Evolutionary conservation across 1,140 invertebrate genomes (phyloP).

Genomic region (Brachionus rotundiformis): DNA sequence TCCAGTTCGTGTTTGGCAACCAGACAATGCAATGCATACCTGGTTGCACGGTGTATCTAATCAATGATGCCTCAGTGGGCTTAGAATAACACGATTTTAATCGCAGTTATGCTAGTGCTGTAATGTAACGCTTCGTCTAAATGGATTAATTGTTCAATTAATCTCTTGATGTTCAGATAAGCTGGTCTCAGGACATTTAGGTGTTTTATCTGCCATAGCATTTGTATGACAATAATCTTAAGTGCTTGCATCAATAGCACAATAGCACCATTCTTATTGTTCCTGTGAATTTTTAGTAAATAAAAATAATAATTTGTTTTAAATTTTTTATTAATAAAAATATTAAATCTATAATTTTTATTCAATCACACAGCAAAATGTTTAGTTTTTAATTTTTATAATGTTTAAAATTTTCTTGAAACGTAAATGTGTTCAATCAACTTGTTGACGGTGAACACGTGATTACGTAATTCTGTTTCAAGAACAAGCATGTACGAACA

Average conservation of each 20-base stretch:
- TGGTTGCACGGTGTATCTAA: constrained; percentile 27
- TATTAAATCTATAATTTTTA: too few relatives aligned
- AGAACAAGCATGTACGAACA: too few relatives aligned
- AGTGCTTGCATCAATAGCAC: background rate
- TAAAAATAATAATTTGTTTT: background rate
- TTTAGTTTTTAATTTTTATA: too few relatives aligned
- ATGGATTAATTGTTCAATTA: constrained; percentile 39
- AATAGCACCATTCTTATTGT: background rate
- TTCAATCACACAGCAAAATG: too few relatives aligned
- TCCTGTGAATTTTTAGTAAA: background rate
- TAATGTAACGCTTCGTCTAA: constrained; percentile 27
- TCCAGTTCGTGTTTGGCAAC: background rate
- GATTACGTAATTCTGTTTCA: too few relatives aligned
- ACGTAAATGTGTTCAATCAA: too few relatives aligned
- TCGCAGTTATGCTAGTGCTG: background rate
- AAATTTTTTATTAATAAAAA: background rate
- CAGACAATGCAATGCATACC: background rate
- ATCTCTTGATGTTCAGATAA: constrained; percentile 15
- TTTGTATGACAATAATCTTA: background rate
- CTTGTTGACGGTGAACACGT: too few relatives aligned
- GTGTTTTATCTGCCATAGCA: constrained; percentile 23
- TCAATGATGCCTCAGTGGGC: constrained; percentile 20
- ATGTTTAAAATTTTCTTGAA: too few relatives aligned
- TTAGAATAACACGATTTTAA: constrained; percentile 38
- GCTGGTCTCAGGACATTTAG: constrained; percentile 3